phyloP scores from a whole-genome alignment of 2,797 vertebrate species.

The Sebastes matsubarae region DNA sequence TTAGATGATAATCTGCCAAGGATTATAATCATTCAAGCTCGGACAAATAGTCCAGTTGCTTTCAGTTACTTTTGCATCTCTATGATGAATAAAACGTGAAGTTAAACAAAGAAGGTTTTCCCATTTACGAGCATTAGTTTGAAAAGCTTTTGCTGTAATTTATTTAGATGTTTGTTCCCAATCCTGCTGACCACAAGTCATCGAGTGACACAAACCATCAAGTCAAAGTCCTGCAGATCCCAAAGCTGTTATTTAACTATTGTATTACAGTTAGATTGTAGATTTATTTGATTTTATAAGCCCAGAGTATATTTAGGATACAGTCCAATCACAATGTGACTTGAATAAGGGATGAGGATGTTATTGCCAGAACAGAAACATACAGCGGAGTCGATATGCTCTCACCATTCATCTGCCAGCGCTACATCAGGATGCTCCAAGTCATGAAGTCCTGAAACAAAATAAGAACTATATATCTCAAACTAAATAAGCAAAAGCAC shows the following conservation, averaged over 20 bases:
- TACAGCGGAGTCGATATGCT: constrained; percentile 18
- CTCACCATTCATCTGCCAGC: constrained; percentile 96
- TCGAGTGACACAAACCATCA: constrained; percentile 57
- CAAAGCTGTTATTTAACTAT: constrained; percentile 17
- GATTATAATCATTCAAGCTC: background rate
- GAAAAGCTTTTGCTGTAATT: constrained; percentile 54
- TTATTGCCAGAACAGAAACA: constrained; percentile 11
- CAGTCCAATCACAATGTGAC: background rate
- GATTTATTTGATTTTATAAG: constrained; percentile 12
- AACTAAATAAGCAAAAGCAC: constrained; percentile 41
- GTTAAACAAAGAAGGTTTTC: constrained; percentile 19
- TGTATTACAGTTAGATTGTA: background rate
- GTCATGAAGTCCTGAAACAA: constrained; percentile 92
- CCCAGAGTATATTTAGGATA: background rate
- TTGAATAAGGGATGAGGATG: background rate
- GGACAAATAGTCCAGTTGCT: background rate
- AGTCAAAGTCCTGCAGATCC: constrained; percentile 29
- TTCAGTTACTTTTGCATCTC: background rate
- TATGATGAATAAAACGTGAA: background rate
- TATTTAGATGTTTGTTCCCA: constrained; percentile 44
- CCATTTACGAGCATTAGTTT: constrained; percentile 34
- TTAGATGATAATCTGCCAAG: background rate
- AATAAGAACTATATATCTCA: constrained; percentile 40
- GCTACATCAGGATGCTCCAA: constrained; percentile 97
- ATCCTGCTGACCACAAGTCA: constrained; percentile 50